Evolutionary conservation across 2,113 vertebrate genomes (phyloP).

Genomic region (Callospermophilus lateralis): DNA sequence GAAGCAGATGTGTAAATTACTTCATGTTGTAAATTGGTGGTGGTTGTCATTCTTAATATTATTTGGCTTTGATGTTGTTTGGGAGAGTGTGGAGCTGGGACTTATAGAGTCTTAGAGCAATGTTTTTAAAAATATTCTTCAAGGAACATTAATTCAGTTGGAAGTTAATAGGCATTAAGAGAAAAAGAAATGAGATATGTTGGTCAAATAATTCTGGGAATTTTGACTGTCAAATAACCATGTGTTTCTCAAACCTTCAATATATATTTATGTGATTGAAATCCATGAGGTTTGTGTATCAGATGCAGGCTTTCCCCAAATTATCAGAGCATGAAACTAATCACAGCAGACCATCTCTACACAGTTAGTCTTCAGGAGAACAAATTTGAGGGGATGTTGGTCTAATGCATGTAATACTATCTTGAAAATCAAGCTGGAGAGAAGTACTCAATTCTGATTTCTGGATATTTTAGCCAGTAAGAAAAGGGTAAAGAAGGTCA

Average conservation of each 20-base stretch:
- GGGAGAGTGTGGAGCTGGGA: neutral
- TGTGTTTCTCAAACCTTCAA: neutral
- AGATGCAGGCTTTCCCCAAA: neutral
- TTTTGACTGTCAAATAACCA: neutral
- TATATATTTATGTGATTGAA: neutral
- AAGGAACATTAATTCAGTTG: neutral
- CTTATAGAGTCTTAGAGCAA: neutral
- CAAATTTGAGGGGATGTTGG: neutral
- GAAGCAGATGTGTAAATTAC: neutral
- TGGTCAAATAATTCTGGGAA: conserved; percentile 3
- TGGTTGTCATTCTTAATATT: neutral
- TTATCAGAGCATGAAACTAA: neutral
- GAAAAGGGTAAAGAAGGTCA: neutral
- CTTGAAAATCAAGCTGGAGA: neutral
- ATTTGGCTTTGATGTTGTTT: neutral
- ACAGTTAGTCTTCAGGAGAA: neutral
- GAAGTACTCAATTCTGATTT: neutral
- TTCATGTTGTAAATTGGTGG: neutral
- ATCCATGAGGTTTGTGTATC: neutral
- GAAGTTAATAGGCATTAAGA: neutral
- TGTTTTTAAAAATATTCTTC: neutral
- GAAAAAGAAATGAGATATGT: neutral
- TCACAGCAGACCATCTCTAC: neutral
- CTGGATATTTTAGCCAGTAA: neutral
- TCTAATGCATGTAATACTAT: neutral